Evolutionary conservation across 2,113 vertebrate genomes (phyloP).

Genomic region (Tachysurus fulvidraco): DNA sequence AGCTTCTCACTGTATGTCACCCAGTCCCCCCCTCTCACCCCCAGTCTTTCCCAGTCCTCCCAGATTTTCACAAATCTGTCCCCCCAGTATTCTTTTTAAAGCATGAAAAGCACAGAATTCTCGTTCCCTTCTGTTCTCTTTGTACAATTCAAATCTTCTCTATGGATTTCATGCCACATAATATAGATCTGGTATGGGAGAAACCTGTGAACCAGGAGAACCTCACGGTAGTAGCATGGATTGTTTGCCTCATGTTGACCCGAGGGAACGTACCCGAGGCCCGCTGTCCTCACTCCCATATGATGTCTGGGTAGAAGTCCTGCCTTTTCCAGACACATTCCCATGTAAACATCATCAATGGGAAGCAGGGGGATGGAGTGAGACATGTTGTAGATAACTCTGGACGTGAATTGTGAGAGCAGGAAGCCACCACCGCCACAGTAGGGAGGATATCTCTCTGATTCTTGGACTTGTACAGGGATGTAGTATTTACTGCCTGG

Average conservation of each 20-base stretch:
- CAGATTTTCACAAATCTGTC: too few species aligned
- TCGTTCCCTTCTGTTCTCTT: background rate
- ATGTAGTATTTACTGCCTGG: constrained; percentile 80
- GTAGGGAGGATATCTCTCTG: constrained; percentile 72
- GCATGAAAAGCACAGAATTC: background rate
- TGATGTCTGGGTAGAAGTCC: constrained; percentile 65
- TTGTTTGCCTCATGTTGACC: constrained; percentile 54
- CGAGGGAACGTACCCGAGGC: constrained; percentile 56
- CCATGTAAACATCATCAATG: constrained; percentile 72
- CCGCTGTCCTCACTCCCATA: constrained; percentile 62
- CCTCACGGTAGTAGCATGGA: constrained; percentile 76
- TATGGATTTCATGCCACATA: constrained; percentile 75
- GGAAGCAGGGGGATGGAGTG: constrained; percentile 55
- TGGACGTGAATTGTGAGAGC: constrained; percentile 72
- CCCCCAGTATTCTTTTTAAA: too few species aligned
- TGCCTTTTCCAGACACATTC: constrained; percentile 74
- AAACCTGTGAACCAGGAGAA: constrained; percentile 79
- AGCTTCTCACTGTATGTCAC: too few species aligned
- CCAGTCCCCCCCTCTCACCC: too few species aligned
- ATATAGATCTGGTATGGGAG: constrained; percentile 65
- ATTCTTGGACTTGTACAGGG: constrained; percentile 73
- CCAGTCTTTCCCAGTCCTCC: too few species aligned
- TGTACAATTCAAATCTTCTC: constrained; percentile 61
- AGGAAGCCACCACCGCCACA: constrained; percentile 78
- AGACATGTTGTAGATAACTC: constrained; percentile 68